Evolutionary conservation across 2,888 invertebrate species (phyloP).

Genomic region (Mythimna ferrago): DNA sequence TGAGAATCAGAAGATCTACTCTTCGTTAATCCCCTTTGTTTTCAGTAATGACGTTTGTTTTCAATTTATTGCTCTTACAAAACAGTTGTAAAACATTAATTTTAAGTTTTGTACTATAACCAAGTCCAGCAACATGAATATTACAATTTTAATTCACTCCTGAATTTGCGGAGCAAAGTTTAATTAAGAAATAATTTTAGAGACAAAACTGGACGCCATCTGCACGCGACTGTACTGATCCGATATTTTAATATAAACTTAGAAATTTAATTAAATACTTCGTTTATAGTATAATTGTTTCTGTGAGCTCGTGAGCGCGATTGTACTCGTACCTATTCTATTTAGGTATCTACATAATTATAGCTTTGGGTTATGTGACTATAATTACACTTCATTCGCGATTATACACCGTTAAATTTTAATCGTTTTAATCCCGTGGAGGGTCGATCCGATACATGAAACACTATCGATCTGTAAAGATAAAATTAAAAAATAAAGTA

Average conservation of each 20-base stretch:
- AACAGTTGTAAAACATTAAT: slow-evolving; percentile 45
- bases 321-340: slow-evolving; percentile 12
- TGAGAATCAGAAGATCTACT: neutral
- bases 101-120: slow-evolving; percentile 38
- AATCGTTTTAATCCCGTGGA: too few relatives aligned
- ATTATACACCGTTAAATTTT: too few relatives aligned
- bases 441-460: too few relatives aligned
- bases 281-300: slow-evolving; percentile 52
- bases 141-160: slow-evolving; percentile 63
- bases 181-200: slow-evolving; percentile 72
- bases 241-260: slow-evolving; percentile 66
- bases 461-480: too few relatives aligned
- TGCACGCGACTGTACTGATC: slow-evolving; percentile 62
- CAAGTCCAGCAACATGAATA: slow-evolving; percentile 50
- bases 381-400: too few relatives aligned
- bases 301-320: slow-evolving; percentile 23
- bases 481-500: too few relatives aligned
- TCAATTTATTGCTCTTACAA: slow-evolving; percentile 25
- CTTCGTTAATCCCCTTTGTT: slow-evolving; percentile 25
- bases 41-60: slow-evolving; percentile 24
- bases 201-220: slow-evolving; percentile 67
- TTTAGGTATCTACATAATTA: neutral
- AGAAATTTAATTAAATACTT: slow-evolving; percentile 67
- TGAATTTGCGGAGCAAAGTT: slow-evolving; percentile 58
- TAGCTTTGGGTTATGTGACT: too few relatives aligned